phyloP scores from a whole-genome alignment of 2,888 invertebrate species.

The Orchesellides sinensis region DNA sequence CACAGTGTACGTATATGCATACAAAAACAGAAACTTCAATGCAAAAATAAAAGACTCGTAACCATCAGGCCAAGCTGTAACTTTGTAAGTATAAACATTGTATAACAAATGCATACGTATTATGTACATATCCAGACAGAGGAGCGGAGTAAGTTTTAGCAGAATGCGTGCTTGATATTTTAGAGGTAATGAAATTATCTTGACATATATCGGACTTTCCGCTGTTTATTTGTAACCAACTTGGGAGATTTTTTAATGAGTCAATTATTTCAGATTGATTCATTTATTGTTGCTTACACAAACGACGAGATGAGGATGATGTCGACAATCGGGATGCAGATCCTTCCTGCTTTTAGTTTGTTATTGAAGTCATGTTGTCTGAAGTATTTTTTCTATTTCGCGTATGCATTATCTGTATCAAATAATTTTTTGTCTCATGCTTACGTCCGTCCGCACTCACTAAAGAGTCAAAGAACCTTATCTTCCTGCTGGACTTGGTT shows the following conservation, averaged over 20 bases:
- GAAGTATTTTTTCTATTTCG: not conserved
- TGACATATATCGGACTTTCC: conserved; percentile 45
- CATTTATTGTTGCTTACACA: not conserved
- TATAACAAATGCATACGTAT: too few species aligned
- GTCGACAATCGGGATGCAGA: not conserved
- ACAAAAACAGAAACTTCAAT: too few species aligned
- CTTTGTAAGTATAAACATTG: too few species aligned
- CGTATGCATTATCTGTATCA: not conserved
- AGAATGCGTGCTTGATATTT: conserved; percentile 37
- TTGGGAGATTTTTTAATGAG: conserved; percentile 26
- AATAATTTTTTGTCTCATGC: not conserved
- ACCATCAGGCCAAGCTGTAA: too few species aligned
- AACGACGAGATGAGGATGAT: too few species aligned
- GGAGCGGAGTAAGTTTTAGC: too few species aligned
- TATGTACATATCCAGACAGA: too few species aligned
- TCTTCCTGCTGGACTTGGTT: conserved; percentile 4
- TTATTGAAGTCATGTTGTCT: not conserved
- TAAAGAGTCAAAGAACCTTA: not conserved
- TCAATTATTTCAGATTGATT: conserved; percentile 43
- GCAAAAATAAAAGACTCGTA: too few species aligned
- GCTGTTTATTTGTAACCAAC: conserved; percentile 1
- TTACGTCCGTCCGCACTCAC: not conserved
- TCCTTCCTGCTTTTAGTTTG: too few species aligned
- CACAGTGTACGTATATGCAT: too few species aligned
- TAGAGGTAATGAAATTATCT: conserved; percentile 41